Base-by-base conservation (phyloP, 2,888 invertebrate genomes). In the Spisula solida region DNA sequence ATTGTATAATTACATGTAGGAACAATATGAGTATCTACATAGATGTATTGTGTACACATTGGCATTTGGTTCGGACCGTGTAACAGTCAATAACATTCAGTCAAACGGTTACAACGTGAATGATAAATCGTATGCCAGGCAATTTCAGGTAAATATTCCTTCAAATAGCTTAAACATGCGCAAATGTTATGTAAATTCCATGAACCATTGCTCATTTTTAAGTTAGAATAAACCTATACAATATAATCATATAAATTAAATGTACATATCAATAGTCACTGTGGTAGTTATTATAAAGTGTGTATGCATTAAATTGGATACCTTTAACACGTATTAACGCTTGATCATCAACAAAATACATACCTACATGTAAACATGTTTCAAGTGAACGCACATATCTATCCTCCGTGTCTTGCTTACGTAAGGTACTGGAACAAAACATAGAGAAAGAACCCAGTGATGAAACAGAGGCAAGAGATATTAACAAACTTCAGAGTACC, bases 111-210 rank as follows among this genome's bases (percentile, higher is more conserved):
- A 0, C 5, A 12, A 14, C 25, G n/a, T 29, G 29, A n/a, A 70
- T 29, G 70, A 70, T 70, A 0, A 6, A 31, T 70, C 8, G 29
- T 70, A 70, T 70, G n/a, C 70, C 29, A 29, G 31, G n/a, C 70
- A 70, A 70, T 70, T 70, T 8, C 29, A 70, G 70, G 70, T 70
- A 70, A n/a, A n/a, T n/a, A n/a, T n/a, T n/a, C n/a, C n/a, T n/a
- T n/a, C n/a, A n/a, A n/a, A n/a, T n/a, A n/a, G n/a, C n/a, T n/a
- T n/a, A 29, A 29, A 12, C 12, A 47, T 47, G 47, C 12, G 5
- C 12, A 47, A n/a, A n/a, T n/a, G n/a, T n/a, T n/a, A n/a, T n/a
- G n/a, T n/a, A n/a, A n/a, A n/a, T n/a, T n/a, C n/a, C n/a, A n/a
- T n/a, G n/a, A n/a, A n/a, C n/a, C n/a, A n/a, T n/a, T n/a, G n/a